Evolutionary conservation across 1,140 invertebrate genomes (phyloP).

Genomic region (Panagrolaimus sp.): DNA sequence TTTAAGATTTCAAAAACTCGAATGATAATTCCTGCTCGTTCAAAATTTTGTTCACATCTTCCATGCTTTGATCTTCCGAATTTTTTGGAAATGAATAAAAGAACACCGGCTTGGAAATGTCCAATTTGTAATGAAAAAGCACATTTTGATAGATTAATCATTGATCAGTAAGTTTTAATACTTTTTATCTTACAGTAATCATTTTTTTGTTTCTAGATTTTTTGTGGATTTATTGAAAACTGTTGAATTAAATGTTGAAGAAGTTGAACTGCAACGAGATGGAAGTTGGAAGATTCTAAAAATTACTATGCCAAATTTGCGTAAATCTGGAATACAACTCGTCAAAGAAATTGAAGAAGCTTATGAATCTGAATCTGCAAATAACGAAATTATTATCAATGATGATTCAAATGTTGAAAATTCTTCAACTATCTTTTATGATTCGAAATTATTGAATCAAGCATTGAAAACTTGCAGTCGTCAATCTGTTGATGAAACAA

Average conservation of each 20-base stretch:
- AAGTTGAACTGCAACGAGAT: slow-evolving; percentile 52
- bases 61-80: slow-evolving; percentile 91
- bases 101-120: slow-evolving; percentile 95
- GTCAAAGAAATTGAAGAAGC: not conserved
- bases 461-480: no score
- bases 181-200: not conserved
- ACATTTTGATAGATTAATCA: slow-evolving; percentile 79
- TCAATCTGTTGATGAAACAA: no score
- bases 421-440: no score
- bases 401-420: no score
- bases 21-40: slow-evolving; percentile 72
- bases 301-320: slow-evolving; percentile 13
- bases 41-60: slow-evolving; percentile 83
- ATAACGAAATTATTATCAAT: no score
- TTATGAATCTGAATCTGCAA: no score
- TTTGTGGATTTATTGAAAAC: slow-evolving; percentile 69
- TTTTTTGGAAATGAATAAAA: slow-evolving; percentile 92
- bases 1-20: slow-evolving; percentile 82
- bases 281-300: slow-evolving; percentile 35
- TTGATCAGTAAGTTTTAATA: slow-evolving; percentile 77
- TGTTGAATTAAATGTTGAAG: slow-evolving; percentile 30
- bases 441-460: no score
- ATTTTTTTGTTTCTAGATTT: slow-evolving; percentile 73
- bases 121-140: slow-evolving; percentile 89
- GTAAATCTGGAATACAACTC: not conserved